Base-by-base conservation (phyloP, 2,797 vertebrate species). In the Sebastes steindachneri region DNA sequence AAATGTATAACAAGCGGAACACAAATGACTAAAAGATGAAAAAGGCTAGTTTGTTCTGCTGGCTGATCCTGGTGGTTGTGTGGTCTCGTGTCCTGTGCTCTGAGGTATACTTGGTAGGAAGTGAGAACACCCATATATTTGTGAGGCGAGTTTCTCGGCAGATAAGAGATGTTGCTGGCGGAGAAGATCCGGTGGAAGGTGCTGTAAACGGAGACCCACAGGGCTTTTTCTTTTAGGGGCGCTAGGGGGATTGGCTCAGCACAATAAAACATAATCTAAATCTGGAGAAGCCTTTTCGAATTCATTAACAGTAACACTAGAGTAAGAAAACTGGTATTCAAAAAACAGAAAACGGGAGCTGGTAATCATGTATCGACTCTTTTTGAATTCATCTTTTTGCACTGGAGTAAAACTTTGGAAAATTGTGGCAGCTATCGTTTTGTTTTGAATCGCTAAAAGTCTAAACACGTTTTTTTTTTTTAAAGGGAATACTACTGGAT, bases 341-440 rank as follows among this genome's bases (percentile, higher is more conserved):
- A 51, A 51, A 26, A 45, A 81, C 19, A 11, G 62, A n/a, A 31
- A 65, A 23, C 3, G 1, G 53, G 35, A 48, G 33, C 55, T 76
- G 31, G 37, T 58, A 41, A 45, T 85, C 3, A 74, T 62, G 62
- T 69, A 69, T 75, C 71, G 65, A 59, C 35, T 83, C 25, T 70
- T 84, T 84, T 63, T 69, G 35, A 67, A 54, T 83, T 55, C 2
- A 68, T 81, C n/a, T 72, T 89, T 93, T 95, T 95, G 93, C 92
- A 96, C 95, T 95, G 95, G 93, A 95, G 95, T 93, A 95, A 95
- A 95, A 93, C 89, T 89, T 93, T 93, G 80, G 72, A 85, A 82
- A 90, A 70, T 62, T 83, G 68, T 88, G 82, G 74, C 79, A 91
- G 84, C 80, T 87, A 79, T 83, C 7, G 14, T 82, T 89, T 88